These are phyloP conservation scores for Iphiclides podalirius DNA, from an alignment of 2,888 invertebrate species.

Conservation along the genomic window DNA sequence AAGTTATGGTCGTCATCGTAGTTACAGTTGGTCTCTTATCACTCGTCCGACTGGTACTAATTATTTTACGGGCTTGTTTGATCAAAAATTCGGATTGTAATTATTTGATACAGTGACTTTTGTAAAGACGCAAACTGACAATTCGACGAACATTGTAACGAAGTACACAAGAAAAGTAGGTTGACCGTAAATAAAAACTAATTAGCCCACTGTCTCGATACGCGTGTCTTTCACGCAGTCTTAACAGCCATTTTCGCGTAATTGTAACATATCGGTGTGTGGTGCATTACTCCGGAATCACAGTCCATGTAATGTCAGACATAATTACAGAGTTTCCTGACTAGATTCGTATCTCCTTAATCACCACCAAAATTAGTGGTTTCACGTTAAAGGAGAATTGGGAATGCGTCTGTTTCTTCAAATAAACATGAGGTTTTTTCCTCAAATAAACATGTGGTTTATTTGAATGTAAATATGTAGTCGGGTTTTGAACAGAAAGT, in stretches of 20 bases:
- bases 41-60: too few relatives aligned
- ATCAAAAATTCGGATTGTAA: too few relatives aligned
- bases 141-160: slow-evolving; percentile 30
- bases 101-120: too few relatives aligned
- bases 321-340: slow-evolving; percentile 27
- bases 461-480: too few relatives aligned
- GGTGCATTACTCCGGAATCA: slow-evolving; percentile 26
- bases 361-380: slow-evolving; percentile 33
- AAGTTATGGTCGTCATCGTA: too few relatives aligned
- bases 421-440: too few relatives aligned
- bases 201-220: slow-evolving; percentile 42
- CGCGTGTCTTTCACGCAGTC: slow-evolving; percentile 43
- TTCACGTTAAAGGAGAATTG: slow-evolving; percentile 15
- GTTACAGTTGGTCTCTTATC: too few relatives aligned
- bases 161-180: slow-evolving; percentile 39
- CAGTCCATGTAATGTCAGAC: slow-evolving; percentile 26
- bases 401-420: not conserved
- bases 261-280: slow-evolving; percentile 20
- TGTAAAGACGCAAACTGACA: slow-evolving; percentile 12
- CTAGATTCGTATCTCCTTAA: slow-evolving; percentile 40
- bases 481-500: too few relatives aligned
- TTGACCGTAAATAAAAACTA: slow-evolving; percentile 48
- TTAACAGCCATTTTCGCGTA: slow-evolving; percentile 33
- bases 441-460: too few relatives aligned
- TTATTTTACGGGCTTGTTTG: too few relatives aligned